Conservation (phyloP, 2,888 invertebrate genomes). For the Cactoblastis cactorum region DNA sequence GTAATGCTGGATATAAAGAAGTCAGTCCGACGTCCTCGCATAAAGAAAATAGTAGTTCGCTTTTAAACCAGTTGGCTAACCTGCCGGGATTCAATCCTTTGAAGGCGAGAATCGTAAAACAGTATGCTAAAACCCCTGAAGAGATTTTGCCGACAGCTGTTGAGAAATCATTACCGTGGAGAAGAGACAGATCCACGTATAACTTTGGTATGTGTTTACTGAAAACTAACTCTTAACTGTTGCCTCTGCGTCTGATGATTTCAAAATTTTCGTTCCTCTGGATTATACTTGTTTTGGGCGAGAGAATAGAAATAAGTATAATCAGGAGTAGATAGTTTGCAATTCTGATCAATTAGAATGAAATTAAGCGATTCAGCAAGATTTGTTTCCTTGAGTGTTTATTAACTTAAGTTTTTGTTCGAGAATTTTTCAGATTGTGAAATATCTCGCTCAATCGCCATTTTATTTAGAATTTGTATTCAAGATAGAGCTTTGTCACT, state of each 20-base stretch:
- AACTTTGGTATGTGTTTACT: conserved; percentile 83
- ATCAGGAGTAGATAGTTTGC: conserved; percentile 4
- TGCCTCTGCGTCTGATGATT: conserved; percentile 45
- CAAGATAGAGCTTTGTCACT: conserved; percentile 1
- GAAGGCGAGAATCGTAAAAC: conserved; percentile 84
- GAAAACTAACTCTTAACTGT: conserved; percentile 41
- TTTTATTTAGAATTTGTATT: conserved; percentile 2
- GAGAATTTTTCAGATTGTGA: background rate
- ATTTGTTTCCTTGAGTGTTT: background rate
- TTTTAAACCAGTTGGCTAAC: conserved; percentile 84
- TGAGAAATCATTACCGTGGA: conserved; percentile 92
- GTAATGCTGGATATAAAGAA: conserved; percentile 73
- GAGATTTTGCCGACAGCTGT: conserved; percentile 86
- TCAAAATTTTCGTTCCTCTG: conserved; percentile 32
- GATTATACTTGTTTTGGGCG: conserved; percentile 6
- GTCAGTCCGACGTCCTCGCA: conserved; percentile 78
- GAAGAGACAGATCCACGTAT: conserved; percentile 86
- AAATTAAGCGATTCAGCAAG: background rate
- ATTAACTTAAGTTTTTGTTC: background rate
- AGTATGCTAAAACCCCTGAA: conserved; percentile 81
- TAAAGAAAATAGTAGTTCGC: conserved; percentile 84
- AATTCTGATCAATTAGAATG: background rate
- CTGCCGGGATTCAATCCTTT: conserved; percentile 84
- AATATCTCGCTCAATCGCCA: background rate
- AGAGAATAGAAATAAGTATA: background rate